Base-by-base conservation (phyloP, 2,113 vertebrate genomes). In the Bagarius yarrelli region DNA sequence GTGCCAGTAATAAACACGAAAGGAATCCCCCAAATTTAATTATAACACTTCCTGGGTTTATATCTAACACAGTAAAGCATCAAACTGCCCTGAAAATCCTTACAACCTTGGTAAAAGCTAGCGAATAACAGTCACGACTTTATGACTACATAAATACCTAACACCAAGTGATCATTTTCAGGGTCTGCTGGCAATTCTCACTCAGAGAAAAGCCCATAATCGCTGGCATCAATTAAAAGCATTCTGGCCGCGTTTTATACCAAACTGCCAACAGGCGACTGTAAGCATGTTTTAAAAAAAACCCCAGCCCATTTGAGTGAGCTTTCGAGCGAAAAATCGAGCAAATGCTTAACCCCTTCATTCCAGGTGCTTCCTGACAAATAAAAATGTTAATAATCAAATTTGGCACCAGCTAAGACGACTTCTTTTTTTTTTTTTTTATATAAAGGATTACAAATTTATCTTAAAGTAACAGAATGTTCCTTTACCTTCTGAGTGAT, bases 401-500 rank as follows among this genome's bases (percentile, higher is more conserved):
- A 34, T 36, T 15, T 57, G 63, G 61, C 63, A 66, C 30, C 23
- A 23, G 34, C 21, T 25, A 66, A 40, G 36, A 40, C 1, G 5
- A 36, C 27, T 30, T 30, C 23, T 44, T 60, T 25, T 60, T 23
- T 36, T 61, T 34, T 50, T 50, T 40, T 56, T 34, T 40, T n/a
- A n/a, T n/a, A n/a, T n/a, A n/a, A 47, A 70, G 70, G 50, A 59
- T 71, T 56, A 21, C 8, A 32, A 19, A 57, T 59, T 59, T 71
- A 60, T 70, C 57, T 60, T 16, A 52, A 30, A 61, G 34, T n/a
- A 47, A 44, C 27, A 36, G 30, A 44, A 76, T 32, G 71, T 74
- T 61, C 60, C 36, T 64, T 61, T 95, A 99, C 98, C 97, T 96
- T 99, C 98, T 3, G 98, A 99, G 88, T 99, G 98, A 88, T 99